Base-by-base conservation (phyloP, 2,888 invertebrate genomes). In the Metallyticus violacea region DNA sequence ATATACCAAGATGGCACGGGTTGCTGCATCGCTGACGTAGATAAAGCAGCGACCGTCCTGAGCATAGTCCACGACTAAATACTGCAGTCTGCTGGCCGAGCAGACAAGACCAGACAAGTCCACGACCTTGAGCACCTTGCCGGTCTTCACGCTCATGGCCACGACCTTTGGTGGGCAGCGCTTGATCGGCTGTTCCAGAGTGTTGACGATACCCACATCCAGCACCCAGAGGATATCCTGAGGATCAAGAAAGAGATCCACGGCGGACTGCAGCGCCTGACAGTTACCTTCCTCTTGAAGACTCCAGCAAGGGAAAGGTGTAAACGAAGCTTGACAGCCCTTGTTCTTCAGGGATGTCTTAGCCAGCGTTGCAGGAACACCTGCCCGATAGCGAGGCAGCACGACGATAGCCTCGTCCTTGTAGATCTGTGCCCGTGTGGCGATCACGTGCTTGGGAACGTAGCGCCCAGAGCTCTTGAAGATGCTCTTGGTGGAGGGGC, bases 151-250 rank as follows among this genome's bases (percentile, higher is more conserved):
- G 88, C 93, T 94, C 89, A 95, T 93, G 29, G 94, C 95, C 2
- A 95, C 92, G 40, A 96, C 94, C 90, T 96, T 96, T 0, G 96
- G 95, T 26, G 93, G 93, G 89, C 95, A 95, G 22, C 94, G 93
- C 85, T 95, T 93, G 7, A 94, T 92, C 0, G 96, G 95, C 0
- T 93, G 92, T 87, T 94, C 94, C 85, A 96, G 89, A 0, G 95
- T 95, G 88, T 96, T 95, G 0, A 95, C 93, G 80, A 96, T 93
- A 22, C 96, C 96, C 7, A 93, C 93, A 90, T 96, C 96, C 88
- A 96, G 91, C 0, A 95, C 93, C 96, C 96, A 96, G 7, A 96
- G 92, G 88, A 95, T 94, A 81, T 95, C 94, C 90, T 95, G 92
- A 86, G 93, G 92, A 92, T 95, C 95, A 88, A 94, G 90, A 89